Evolutionary conservation across 2,888 invertebrate genomes (phyloP).

Genomic region (Nomada ruficornis): DNA sequence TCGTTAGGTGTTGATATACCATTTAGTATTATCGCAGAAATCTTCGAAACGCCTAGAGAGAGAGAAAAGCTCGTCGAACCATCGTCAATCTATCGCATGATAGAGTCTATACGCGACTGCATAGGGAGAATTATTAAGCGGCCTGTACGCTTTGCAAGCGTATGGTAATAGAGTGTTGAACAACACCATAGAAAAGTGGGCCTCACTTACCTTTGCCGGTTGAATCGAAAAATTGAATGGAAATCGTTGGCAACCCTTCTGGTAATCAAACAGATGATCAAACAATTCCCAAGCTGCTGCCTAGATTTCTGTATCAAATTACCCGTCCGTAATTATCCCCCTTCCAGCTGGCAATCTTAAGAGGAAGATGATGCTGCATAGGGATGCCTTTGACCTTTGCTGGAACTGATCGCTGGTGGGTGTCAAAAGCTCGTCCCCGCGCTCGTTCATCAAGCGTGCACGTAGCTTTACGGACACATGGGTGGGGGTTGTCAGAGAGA

Average conservation of each 20-base stretch:
- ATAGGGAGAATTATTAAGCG: constrained; percentile 50
- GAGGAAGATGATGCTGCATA: no score
- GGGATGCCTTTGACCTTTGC: constrained; percentile 37
- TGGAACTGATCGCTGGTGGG: constrained; percentile 35
- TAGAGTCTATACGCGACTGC: constrained; percentile 63
- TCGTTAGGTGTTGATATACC: no score
- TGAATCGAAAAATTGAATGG: background rate
- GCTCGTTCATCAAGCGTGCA: constrained; percentile 52
- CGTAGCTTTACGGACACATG: constrained; percentile 47
- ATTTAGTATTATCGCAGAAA: background rate
- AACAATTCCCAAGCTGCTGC: no score
- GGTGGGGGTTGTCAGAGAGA: constrained; percentile 55
- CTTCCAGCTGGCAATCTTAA: no score
- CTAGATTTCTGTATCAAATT: no score
- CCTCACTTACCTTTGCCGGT: background rate
- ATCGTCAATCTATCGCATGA: constrained; percentile 67
- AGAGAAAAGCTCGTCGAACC: constrained; percentile 12
- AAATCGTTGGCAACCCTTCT: background rate
- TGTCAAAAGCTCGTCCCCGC: constrained; percentile 50
- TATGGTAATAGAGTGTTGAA: constrained; percentile 5
- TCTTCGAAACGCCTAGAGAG: constrained; percentile 25
- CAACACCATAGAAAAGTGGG: constrained; percentile 1
- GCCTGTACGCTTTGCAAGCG: background rate
- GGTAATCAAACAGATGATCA: no score
- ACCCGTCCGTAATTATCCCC: no score